Conservation (phyloP, 2,797 vertebrate genomes). For the Cirrhinus mrigala region DNA sequence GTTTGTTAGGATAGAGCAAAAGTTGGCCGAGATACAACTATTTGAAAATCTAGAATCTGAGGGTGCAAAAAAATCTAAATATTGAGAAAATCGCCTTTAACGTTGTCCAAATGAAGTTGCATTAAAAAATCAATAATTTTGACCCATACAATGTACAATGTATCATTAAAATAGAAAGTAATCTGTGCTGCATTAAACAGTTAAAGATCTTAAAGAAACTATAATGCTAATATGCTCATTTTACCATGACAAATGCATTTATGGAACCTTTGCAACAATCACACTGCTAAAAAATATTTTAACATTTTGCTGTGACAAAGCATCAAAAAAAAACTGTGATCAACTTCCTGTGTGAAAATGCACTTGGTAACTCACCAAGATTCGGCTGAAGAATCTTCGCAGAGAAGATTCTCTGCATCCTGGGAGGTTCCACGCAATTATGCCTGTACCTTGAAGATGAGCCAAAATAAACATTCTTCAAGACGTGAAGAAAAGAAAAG, state of each 20-base stretch:
- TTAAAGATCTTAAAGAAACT: constrained; percentile 21
- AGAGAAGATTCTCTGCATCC: constrained; percentile 68
- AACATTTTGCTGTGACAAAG: constrained; percentile 32
- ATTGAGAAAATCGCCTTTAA: too few relatives aligned
- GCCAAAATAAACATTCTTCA: constrained; percentile 56
- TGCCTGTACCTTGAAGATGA: constrained; percentile 69
- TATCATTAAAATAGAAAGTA: background rate
- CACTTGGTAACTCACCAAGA: constrained; percentile 49
- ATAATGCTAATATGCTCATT: constrained; percentile 5
- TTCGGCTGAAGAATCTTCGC: constrained; percentile 48
- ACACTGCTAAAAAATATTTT: constrained; percentile 3
- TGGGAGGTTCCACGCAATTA: constrained; percentile 66
- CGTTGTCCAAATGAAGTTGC: too few relatives aligned
- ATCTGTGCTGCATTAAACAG: background rate
- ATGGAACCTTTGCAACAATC: constrained; percentile 1
- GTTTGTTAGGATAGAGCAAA: too few relatives aligned
- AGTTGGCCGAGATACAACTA: too few relatives aligned
- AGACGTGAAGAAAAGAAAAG: constrained; percentile 33
- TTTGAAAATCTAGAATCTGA: too few relatives aligned
- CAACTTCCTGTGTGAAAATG: constrained; percentile 52
- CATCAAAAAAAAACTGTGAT: constrained; percentile 51
- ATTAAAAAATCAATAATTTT: too few relatives aligned
- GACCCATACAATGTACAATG: too few relatives aligned
- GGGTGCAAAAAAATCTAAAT: too few relatives aligned
- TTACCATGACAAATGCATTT: constrained; percentile 30